Conservation (phyloP, 2,797 vertebrate species). For the Sebastes iracundus region DNA sequence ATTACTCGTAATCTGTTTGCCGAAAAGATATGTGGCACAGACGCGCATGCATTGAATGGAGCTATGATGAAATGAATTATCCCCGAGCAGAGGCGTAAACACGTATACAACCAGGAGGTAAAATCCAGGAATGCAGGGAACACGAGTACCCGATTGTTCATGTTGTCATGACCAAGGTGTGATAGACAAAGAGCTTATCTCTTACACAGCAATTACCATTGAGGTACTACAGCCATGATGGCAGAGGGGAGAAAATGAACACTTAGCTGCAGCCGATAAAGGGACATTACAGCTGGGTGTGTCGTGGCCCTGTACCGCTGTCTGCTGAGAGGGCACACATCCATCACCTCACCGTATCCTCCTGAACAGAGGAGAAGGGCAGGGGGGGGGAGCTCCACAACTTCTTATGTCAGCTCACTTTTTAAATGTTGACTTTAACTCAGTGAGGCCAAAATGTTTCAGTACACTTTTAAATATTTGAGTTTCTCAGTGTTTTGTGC, state of each 20-base stretch:
- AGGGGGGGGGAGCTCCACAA: neutral
- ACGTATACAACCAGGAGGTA: neutral
- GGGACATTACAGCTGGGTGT: slow-evolving; percentile 55
- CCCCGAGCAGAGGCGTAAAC: neutral
- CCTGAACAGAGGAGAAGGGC: slow-evolving; percentile 11
- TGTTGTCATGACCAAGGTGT: slow-evolving; percentile 46
- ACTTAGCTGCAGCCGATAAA: slow-evolving; percentile 62
- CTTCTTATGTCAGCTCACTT: slow-evolving; percentile 17
- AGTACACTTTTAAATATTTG: neutral
- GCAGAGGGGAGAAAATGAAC: slow-evolving; percentile 62
- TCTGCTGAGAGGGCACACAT: slow-evolving; percentile 35
- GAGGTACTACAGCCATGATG: slow-evolving; percentile 40
- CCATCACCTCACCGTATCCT: slow-evolving; percentile 39
- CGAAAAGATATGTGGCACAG: slow-evolving; percentile 39
- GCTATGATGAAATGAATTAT: slow-evolving; percentile 48
- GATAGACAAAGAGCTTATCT: slow-evolving; percentile 60
- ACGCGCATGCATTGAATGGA: slow-evolving; percentile 21
- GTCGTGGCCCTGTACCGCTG: slow-evolving; percentile 26
- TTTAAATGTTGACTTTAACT: slow-evolving; percentile 11
- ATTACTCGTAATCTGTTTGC: slow-evolving; percentile 58
- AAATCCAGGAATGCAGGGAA: slow-evolving; percentile 16
- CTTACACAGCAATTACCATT: slow-evolving; percentile 58
- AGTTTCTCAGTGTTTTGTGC: neutral
- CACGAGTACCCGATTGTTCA: slow-evolving; percentile 22
- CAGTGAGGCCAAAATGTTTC: neutral